Conservation (phyloP, 2,797 vertebrate genomes). For the Danio albolineatus region DNA sequence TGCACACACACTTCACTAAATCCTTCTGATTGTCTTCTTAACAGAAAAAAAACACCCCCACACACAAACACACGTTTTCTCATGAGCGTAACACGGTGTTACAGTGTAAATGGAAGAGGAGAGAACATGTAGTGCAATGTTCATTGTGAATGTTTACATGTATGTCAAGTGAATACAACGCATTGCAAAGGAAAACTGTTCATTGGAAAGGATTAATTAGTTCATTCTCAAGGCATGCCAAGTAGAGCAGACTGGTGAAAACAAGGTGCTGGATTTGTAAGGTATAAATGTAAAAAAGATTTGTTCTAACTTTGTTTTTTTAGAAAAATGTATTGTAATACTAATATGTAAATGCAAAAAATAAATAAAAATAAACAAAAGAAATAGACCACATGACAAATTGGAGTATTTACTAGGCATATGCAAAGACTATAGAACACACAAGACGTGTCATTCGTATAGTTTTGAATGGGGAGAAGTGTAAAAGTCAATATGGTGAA, state of each 20-base stretch:
- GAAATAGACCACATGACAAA: no score
- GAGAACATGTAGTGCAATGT: conserved; percentile 23
- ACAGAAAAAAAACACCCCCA: conserved; percentile 17
- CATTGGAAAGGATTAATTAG: background rate
- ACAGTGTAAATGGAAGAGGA: background rate
- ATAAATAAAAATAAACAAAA: no score
- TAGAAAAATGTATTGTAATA: background rate
- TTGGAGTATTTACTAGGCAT: no score
- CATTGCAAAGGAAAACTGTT: conserved; percentile 13
- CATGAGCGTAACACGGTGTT: conserved; percentile 12
- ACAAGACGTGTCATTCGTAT: no score
- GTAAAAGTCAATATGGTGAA: no score
- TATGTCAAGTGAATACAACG: background rate
- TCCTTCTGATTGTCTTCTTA: conserved; percentile 52
- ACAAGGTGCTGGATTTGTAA: conserved; percentile 42
- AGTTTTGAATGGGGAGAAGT: no score
- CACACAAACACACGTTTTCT: background rate
- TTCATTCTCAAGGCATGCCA: conserved; percentile 10
- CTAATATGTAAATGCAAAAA: background rate
- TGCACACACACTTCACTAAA: conserved; percentile 10
- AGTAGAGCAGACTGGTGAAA: conserved; percentile 32
- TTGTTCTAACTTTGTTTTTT: background rate
- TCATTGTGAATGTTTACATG: background rate
- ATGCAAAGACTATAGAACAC: no score
- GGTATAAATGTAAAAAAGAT: background rate